phyloP scores from a whole-genome alignment of 2,113 vertebrate genomes.

The Pteruthius melanotis region DNA sequence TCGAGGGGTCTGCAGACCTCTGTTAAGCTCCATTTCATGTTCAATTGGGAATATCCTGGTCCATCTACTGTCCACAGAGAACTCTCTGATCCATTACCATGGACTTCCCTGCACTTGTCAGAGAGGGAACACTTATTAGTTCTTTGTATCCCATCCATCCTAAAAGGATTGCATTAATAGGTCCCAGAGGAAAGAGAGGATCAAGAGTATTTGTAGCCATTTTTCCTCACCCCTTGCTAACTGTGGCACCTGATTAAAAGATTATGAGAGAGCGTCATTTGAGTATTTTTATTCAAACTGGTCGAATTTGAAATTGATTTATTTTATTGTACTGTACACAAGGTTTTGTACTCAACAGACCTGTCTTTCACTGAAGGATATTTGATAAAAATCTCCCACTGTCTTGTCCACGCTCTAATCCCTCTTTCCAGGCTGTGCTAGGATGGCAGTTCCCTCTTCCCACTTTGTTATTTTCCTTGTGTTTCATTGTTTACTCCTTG shows the following conservation, averaged over 20 bases:
- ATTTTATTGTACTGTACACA: neutral
- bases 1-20: neutral
- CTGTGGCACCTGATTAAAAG: neutral
- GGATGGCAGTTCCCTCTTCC: neutral
- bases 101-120: neutral
- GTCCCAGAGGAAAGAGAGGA: neutral
- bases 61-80: neutral
- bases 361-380: neutral
- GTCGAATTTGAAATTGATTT: neutral
- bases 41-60: neutral
- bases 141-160: neutral
- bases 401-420: neutral
- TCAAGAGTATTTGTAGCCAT: neutral
- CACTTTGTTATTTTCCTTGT: neutral
- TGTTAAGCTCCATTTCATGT: neutral
- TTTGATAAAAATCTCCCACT: neutral
- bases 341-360: neutral
- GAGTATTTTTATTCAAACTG: neutral
- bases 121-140: neutral
- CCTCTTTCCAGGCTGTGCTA: neutral
- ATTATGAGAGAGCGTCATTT: neutral
- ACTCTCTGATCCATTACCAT: neutral
- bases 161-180: neutral
- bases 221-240: neutral
- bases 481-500: neutral